A percentile compares a stretch with the other conserved stretches of the same genome.
Evolutionary conservation across 2,113 vertebrate species (phyloP).

Genomic region (Dendropsophus ebraccatus): DNA sequence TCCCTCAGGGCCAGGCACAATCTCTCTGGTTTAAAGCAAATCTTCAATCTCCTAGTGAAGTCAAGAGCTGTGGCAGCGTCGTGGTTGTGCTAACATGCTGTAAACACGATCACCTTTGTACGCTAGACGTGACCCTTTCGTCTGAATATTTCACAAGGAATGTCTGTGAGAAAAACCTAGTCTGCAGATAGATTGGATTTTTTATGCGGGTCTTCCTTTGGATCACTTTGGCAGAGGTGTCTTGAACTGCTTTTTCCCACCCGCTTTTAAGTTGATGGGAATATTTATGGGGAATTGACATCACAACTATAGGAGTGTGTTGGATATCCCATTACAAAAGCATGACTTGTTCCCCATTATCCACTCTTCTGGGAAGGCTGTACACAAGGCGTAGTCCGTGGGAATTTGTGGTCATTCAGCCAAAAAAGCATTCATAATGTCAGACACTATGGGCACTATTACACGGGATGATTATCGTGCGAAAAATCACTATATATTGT

Average conservation of each 20-base stretch:
- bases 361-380: not conserved
- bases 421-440: not conserved
- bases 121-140: not conserved
- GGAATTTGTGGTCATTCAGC: not conserved
- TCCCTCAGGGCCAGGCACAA: conserved; percentile 25
- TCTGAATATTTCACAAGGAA: not conserved
- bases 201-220: too few species aligned
- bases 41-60: not conserved
- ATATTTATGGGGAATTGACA: not conserved
- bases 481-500: too few species aligned
- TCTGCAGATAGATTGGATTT: not conserved
- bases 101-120: not conserved
- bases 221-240: too few species aligned
- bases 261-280: too few species aligned
- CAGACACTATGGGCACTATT: too few species aligned
- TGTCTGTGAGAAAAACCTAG: not conserved
- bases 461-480: too few species aligned
- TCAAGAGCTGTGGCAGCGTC: not conserved
- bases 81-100: not conserved
- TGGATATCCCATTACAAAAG: not conserved
- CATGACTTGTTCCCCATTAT: not conserved
- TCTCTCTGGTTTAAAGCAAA: not conserved
- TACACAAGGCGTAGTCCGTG: not conserved
- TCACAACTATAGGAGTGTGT: not conserved
- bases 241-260: too few species aligned